These are phyloP conservation scores for Eretmochelys imbricata DNA, from an alignment of 2,113 vertebrate genomes.

Conservation along the genomic window DNA sequence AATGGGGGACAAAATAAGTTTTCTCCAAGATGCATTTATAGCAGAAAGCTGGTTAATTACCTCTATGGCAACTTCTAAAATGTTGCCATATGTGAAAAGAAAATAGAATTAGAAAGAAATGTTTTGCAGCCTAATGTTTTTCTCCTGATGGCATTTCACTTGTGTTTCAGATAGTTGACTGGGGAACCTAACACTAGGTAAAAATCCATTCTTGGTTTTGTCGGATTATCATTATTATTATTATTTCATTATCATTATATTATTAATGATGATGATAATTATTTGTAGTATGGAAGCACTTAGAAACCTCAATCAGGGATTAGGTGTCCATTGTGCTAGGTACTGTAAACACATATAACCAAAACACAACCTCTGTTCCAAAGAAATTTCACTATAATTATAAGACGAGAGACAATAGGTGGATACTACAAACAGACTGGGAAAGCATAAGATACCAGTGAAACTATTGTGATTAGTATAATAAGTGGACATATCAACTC, in stretches of 20 bases:
- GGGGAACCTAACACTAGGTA: not conserved
- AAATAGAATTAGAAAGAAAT: not conserved
- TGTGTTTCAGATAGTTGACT: not conserved
- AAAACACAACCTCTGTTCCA: not conserved
- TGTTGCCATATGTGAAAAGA: not conserved
- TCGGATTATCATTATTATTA: not conserved
- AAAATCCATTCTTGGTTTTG: not conserved
- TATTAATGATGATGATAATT: not conserved
- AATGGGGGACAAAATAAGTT: not conserved
- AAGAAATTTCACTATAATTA: not conserved
- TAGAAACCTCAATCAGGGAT: not conserved
- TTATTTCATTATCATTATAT: accelerated
- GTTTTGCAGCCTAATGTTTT: not conserved
- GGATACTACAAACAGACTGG: not conserved
- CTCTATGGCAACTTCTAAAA: slow-evolving; percentile 2
- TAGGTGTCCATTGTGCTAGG: not conserved
- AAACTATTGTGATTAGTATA: not conserved
- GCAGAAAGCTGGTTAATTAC: not conserved
- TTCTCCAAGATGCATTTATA: not conserved
- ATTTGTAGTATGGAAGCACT: not conserved
- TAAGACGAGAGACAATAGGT: not conserved
- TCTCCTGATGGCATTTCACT: not conserved
- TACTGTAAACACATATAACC: not conserved
- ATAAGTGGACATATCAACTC: not conserved
- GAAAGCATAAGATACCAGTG: not conserved